Evolutionary conservation across 2,113 vertebrate species (phyloP).

Genomic region (Paracanthobrama guichenoti): DNA sequence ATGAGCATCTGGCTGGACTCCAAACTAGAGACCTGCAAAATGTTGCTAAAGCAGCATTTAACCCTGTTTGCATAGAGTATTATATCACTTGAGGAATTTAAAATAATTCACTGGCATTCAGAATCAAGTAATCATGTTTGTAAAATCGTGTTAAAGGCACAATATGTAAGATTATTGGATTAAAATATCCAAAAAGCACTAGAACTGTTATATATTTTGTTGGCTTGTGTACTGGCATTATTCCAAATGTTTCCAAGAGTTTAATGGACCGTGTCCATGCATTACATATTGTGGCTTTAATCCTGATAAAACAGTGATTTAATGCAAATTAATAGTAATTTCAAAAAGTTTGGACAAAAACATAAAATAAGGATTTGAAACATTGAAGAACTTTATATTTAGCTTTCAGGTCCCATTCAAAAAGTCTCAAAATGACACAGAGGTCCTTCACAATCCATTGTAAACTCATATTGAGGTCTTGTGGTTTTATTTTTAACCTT

Average conservation of each 20-base stretch:
- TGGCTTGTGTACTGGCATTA: too few relatives aligned
- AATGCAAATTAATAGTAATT: neutral
- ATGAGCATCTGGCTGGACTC: slow-evolving; percentile 45
- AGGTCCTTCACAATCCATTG: too few relatives aligned
- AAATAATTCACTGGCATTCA: neutral
- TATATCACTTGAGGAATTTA: neutral
- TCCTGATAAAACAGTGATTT: neutral
- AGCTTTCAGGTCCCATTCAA: neutral
- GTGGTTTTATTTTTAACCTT: neutral
- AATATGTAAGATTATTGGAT: too few relatives aligned
- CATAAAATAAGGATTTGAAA: neutral
- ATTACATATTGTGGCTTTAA: too few relatives aligned
- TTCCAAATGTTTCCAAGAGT: too few relatives aligned
- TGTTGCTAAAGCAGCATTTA: slow-evolving; percentile 6
- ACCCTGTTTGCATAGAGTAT: neutral
- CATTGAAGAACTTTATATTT: neutral
- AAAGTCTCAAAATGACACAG: too few relatives aligned
- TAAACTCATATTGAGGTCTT: neutral
- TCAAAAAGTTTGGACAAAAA: neutral
- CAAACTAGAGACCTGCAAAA: slow-evolving; percentile 40
- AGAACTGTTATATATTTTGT: too few relatives aligned
- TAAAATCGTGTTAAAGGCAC: neutral
- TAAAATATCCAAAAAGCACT: too few relatives aligned
- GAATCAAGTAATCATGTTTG: neutral
- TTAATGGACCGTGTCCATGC: too few relatives aligned